A percentile compares a stretch with the other conserved stretches of the same genome.
Conservation (phyloP, 2,113 vertebrate species). For the Eurystomus gularis region DNA sequence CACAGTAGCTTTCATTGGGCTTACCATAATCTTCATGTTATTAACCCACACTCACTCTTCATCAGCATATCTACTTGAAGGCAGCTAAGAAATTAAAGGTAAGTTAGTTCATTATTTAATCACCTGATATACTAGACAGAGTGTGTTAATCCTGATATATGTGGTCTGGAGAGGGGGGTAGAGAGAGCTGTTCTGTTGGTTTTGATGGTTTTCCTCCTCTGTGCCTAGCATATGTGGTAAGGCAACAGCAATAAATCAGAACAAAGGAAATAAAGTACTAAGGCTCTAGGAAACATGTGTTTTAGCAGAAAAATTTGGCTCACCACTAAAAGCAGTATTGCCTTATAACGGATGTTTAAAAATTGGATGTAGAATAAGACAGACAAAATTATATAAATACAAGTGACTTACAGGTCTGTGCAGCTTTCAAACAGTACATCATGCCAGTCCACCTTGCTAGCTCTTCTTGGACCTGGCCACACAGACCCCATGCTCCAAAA, state of each 20-base stretch:
- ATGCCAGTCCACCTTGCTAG: constrained; percentile 31
- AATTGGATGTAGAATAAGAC: constrained; percentile 56
- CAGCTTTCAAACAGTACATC: constrained; percentile 22
- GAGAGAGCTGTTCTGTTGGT: not conserved
- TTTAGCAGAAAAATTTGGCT: constrained; percentile 73
- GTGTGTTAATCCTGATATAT: constrained; percentile 57
- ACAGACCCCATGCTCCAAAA: not conserved
- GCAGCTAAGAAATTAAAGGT: constrained; percentile 65
- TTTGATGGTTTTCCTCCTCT: constrained; percentile 49
- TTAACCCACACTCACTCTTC: constrained; percentile 48
- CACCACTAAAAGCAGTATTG: constrained; percentile 57
- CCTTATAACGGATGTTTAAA: constrained; percentile 68
- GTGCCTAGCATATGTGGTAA: constrained; percentile 61
- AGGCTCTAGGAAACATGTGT: constrained; percentile 67
- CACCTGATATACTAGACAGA: constrained; percentile 25
- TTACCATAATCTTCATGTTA: constrained; percentile 49
- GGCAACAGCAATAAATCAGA: constrained; percentile 74
- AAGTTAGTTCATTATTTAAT: constrained; percentile 46
- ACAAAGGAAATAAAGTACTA: constrained; percentile 66
- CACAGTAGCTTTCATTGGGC: constrained; percentile 2
- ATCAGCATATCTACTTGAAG: constrained; percentile 50
- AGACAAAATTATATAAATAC: constrained; percentile 57
- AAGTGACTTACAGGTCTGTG: constrained; percentile 35
- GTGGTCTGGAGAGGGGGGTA: not conserved
- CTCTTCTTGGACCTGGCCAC: constrained; percentile 33